phyloP scores from a whole-genome alignment of 1,140 invertebrate genomes.

The Bilobella aurantiaca region DNA sequence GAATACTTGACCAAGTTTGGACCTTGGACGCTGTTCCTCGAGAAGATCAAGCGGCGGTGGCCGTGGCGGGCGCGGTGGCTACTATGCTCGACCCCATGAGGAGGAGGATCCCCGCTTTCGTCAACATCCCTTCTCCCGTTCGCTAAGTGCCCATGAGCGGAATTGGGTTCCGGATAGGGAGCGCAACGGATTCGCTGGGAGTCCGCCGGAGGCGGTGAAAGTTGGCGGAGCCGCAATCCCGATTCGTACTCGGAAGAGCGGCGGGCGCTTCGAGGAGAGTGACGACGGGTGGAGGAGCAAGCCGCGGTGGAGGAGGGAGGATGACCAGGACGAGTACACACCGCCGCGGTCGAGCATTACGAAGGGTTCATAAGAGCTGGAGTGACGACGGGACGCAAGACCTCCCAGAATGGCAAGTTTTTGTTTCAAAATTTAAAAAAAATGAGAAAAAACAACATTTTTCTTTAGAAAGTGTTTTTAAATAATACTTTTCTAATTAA shows the following conservation, averaged over 20 bases:
- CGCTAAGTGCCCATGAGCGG: conserved; percentile 32
- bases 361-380: too few relatives aligned
- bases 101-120: conserved; percentile 31
- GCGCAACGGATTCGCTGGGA: conserved; percentile 43
- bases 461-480: too few relatives aligned
- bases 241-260: conserved; percentile 28
- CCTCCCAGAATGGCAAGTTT: too few relatives aligned
- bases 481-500: too few relatives aligned
- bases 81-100: conserved; percentile 28
- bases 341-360: conserved; percentile 53
- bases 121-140: background rate
- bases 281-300: conserved; percentile 36
- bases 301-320: conserved; percentile 50
- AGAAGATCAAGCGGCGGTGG: conserved; percentile 49
- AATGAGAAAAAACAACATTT: too few relatives aligned
- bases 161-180: conserved; percentile 45
- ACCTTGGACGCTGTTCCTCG: conserved; percentile 57
- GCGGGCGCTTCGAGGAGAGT: conserved; percentile 34
- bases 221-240: conserved; percentile 33
- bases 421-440: too few relatives aligned
- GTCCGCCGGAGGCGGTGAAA: conserved; percentile 35
- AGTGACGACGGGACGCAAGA: too few relatives aligned
- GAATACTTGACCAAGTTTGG: conserved; percentile 53
- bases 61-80: conserved; percentile 38
- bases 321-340: conserved; percentile 44